Base-by-base conservation (phyloP, 2,797 vertebrate species). In the Rhinichthys osculus region DNA sequence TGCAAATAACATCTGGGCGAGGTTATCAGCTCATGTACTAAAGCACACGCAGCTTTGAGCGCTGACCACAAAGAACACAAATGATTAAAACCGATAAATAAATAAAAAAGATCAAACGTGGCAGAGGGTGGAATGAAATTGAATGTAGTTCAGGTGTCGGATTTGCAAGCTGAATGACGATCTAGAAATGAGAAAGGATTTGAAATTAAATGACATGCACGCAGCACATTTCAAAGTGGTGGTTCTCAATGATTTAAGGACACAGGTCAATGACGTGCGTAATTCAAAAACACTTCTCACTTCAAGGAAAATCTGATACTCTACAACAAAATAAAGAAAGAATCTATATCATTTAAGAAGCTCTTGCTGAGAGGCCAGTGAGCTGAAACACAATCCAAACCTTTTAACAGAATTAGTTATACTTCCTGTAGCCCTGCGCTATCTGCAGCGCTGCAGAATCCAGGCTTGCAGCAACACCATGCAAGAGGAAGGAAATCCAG, bases 391-490 rank as follows among this genome's bases (percentile, higher is more conserved):
- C 87, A 85, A 78, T 79, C 59, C 52, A 71, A 30, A 87, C 54
- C 85, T 81, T 77, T 88, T 86, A 69, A 87, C 21, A 85, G 7
- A 40, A 81, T 88, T 83, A 86, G 81, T 83, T 86, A 19, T 82
- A 80, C 81, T 83, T 83, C 81, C 87, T 88, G 69, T 69, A 83
- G 86, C 76, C 66, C 52, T 80, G 71, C 67, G 27, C 74, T 82
- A 67, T 82, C 83, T 44, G 77, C 87, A 88, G 84, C n/a, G 1
- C 66, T 72, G 74, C 83, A 88, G 79, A 59, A 66, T 76, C 50
- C 40, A 85, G 57, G 50, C 62, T 69, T 16, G 62, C 71, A 84
- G 78, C 70, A 70, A 59, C 74, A 54, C 81, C 35, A 38, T 54
- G 33, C 23, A 21, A 50, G 47, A 50, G 16, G 21, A 57, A 71